Evolutionary conservation across 1,140 invertebrate species (phyloP).

Genomic region (Eurosta solidaginis): DNA sequence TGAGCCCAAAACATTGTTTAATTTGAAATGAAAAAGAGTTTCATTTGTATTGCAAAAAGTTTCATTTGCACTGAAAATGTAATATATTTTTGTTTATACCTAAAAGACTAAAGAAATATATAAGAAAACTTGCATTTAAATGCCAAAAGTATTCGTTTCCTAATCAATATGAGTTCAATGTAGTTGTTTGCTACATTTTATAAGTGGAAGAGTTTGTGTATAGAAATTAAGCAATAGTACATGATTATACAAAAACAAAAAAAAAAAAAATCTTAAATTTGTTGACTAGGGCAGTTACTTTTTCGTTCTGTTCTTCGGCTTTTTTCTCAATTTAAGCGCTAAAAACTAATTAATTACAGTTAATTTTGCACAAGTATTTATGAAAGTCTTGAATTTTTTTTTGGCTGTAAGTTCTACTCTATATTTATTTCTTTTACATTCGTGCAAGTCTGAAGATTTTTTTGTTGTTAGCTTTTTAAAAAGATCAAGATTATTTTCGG

Average conservation of each 20-base stretch:
- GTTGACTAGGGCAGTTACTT: background rate
- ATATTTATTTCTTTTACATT: background rate
- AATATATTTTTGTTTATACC: background rate
- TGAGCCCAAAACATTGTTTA: too few species aligned
- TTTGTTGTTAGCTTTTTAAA: background rate
- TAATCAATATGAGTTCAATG: background rate
- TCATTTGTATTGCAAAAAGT: too few species aligned
- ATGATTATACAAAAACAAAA: background rate
- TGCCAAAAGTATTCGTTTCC: background rate
- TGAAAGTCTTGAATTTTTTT: constrained; percentile 13
- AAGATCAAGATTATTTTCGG: constrained; percentile 10
- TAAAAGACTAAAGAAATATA: background rate
- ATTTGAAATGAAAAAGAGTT: too few species aligned
- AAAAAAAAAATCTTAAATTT: background rate
- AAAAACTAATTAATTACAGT: constrained; percentile 16
- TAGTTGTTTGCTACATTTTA: constrained; percentile 7
- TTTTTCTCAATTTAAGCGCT: background rate
- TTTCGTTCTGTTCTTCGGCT: background rate
- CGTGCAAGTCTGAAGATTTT: constrained; percentile 19
- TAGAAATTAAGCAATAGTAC: constrained; percentile 10
- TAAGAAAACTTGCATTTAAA: constrained; percentile 1
- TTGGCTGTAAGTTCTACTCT: background rate
- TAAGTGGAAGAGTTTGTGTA: background rate
- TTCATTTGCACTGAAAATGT: too few species aligned
- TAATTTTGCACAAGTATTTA: constrained; percentile 7